A percentile compares a stretch with the other conserved stretches of the same genome.
These are phyloP conservation scores for Panthera uncia DNA, from an alignment of 2,113 vertebrate genomes.

Conservation along the genomic window DNA sequence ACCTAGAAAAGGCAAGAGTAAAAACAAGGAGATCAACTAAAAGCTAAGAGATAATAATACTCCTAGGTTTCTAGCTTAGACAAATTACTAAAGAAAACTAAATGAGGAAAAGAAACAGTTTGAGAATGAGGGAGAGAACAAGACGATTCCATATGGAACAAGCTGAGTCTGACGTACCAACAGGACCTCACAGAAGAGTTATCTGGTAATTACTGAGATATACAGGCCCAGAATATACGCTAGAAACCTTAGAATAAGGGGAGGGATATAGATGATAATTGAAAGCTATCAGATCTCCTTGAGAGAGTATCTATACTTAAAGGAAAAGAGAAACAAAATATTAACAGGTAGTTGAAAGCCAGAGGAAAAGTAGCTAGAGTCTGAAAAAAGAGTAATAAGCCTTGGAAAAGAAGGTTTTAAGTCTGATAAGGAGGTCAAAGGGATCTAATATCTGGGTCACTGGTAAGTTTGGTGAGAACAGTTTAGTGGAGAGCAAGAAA, in stretches of 20 bases:
- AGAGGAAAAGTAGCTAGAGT: background rate
- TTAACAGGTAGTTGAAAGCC: background rate
- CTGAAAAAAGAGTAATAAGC: background rate
- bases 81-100: background rate
- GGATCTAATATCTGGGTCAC: background rate
- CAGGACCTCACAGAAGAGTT: background rate
- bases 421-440: background rate
- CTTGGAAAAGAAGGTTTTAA: background rate
- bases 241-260: background rate
- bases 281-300: background rate
- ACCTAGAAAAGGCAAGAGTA: background rate
- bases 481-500: background rate
- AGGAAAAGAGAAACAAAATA: background rate
- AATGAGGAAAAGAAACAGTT: background rate
- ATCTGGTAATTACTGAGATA: background rate
- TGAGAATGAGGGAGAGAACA: background rate
- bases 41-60: background rate
- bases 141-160: background rate
- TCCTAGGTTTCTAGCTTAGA: background rate
- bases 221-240: background rate
- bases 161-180: background rate
- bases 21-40: background rate
- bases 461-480: background rate
- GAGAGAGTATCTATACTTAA: background rate
- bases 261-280: background rate